Evolutionary conservation across 2,797 vertebrate species (phyloP), one percentile per base, ranked within the genome.

Genomic region (Yasuhikotakia modesta): DNA sequence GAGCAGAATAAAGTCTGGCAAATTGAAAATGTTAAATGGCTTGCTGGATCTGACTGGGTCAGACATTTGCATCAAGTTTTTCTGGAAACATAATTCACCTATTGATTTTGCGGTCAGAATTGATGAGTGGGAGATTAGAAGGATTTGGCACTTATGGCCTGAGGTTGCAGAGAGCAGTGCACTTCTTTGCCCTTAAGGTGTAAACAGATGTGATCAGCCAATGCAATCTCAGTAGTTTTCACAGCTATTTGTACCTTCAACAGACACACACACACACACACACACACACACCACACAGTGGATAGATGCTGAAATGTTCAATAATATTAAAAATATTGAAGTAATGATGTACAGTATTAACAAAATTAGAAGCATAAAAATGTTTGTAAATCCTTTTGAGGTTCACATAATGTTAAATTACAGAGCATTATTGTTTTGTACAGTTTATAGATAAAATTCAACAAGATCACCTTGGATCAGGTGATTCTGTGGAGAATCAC

Each of bases 11-110:
- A 85, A 85, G 73, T 84, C 86, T 74, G 72, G 55, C 61, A 89
- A 87, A 90, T 89, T 89, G 89, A 86, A 91, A 89, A 90, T 89
- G 88, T 86, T 87, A 88, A 90, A 88, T 87, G 85, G 85, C 79
- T 87, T 85, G 85, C 87, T 84, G 64, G 75, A 87, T 83, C 79
- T 11, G 39, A 75, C 78, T 79, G 73, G 66, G 71, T 86, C 82
- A 84, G 88, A 86, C 78, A 80, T 85, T 87, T 87, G 81, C 87
- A 87, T 86, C 86, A 83, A 87, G 83, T 60, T 65, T 61, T 71
- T 64, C 43, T 69, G 89, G 85, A 89, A 87, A 89, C 85, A 87
- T 88, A 87, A 89, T 88, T 88, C 85, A 88, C 82, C 83, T 88
- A 90, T 92, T 85, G 91, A 92, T 89, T 85, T 80, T 50, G 77